A percentile compares a stretch with the other conserved stretches of the same genome.
phyloP scores from a whole-genome alignment of 2,113 vertebrate genomes.

The Thamnaconus septentrionalis region DNA sequence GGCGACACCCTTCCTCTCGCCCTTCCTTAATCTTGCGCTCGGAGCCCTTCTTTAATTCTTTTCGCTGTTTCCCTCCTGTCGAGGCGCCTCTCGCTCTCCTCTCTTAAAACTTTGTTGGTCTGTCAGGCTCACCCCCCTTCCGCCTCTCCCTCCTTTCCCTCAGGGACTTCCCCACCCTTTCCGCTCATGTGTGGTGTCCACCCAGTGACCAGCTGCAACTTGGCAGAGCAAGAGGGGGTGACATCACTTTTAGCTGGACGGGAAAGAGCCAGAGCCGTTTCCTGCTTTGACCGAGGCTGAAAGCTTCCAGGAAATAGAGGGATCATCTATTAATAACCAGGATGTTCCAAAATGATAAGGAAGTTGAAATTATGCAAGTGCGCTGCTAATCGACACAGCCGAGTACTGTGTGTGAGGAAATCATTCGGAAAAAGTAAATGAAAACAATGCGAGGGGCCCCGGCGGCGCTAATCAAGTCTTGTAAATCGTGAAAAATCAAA shows the following conservation, averaged over 20 bases:
- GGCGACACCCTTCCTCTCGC: slow-evolving; percentile 67
- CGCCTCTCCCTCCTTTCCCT: slow-evolving; percentile 5
- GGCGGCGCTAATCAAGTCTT: not conserved
- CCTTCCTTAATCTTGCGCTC: slow-evolving; percentile 19
- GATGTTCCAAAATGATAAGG: not conserved
- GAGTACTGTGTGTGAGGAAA: no score
- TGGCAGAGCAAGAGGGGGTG: slow-evolving; percentile 27
- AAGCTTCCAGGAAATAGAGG: slow-evolving; percentile 12
- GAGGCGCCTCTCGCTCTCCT: no score
- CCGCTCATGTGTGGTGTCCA: slow-evolving; percentile 44
- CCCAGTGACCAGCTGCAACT: slow-evolving; percentile 53
- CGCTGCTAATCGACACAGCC: no score
- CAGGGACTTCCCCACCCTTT: slow-evolving; percentile 46
- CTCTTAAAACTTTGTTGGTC: slow-evolving; percentile 7
- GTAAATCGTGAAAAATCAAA: slow-evolving; percentile 2
- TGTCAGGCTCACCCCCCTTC: slow-evolving; percentile 1
- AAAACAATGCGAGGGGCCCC: not conserved
- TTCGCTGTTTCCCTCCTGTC: slow-evolving; percentile 18
- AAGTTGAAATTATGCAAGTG: no score
- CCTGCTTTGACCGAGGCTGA: not conserved
- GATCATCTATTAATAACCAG: no score
- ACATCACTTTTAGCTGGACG: slow-evolving; percentile 39
- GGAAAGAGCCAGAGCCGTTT: slow-evolving; percentile 17
- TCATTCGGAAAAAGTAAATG: not conserved
- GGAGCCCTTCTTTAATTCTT: slow-evolving; percentile 21